Evolutionary conservation across 1,140 invertebrate genomes (phyloP).

Genomic region (Zaprionus kolodkinae): DNA sequence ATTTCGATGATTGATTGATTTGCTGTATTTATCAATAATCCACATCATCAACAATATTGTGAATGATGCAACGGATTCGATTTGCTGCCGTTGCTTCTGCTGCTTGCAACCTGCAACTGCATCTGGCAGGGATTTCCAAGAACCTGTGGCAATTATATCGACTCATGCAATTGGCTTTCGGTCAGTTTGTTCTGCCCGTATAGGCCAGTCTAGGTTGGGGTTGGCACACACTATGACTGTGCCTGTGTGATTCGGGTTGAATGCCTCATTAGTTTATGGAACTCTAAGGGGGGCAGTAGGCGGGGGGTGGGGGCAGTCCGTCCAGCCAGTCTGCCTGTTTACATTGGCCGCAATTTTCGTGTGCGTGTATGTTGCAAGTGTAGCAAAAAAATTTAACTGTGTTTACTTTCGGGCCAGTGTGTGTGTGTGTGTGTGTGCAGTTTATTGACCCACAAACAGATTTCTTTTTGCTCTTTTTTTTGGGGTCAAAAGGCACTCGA

Average conservation of each 20-base stretch:
- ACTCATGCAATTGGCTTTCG: slow-evolving; percentile 34
- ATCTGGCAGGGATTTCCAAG: slow-evolving; percentile 37
- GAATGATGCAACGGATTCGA: too few species aligned
- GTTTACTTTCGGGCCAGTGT: slow-evolving; percentile 30
- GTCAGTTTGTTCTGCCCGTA: background rate
- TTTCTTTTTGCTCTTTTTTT: background rate
- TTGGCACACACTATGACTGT: background rate
- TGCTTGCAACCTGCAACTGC: slow-evolving; percentile 7
- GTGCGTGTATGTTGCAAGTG: slow-evolving; percentile 3
- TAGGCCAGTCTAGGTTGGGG: slow-evolving; percentile 8
- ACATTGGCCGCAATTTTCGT: slow-evolving; percentile 44
- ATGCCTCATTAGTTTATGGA: slow-evolving; percentile 44
- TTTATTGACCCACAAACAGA: slow-evolving; percentile 28
- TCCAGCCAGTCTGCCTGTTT: slow-evolving; percentile 40
- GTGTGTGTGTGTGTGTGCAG: background rate
- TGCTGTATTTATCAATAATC: too few species aligned
- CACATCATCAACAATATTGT: background rate
- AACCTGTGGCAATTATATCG: slow-evolving; percentile 42
- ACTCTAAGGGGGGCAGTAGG: background rate
- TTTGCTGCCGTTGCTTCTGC: background rate
- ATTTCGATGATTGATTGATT: too few species aligned
- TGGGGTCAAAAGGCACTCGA: slow-evolving; percentile 7
- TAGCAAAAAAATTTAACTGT: slow-evolving; percentile 28
- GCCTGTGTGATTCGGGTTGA: slow-evolving; percentile 2
- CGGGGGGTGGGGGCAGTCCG: too few species aligned